Percentiles rank a stretch among this genome's conserved stretches.
Evolutionary conservation across 2,797 vertebrate species (phyloP).

Genomic region (Loris lydekkerianus): DNA sequence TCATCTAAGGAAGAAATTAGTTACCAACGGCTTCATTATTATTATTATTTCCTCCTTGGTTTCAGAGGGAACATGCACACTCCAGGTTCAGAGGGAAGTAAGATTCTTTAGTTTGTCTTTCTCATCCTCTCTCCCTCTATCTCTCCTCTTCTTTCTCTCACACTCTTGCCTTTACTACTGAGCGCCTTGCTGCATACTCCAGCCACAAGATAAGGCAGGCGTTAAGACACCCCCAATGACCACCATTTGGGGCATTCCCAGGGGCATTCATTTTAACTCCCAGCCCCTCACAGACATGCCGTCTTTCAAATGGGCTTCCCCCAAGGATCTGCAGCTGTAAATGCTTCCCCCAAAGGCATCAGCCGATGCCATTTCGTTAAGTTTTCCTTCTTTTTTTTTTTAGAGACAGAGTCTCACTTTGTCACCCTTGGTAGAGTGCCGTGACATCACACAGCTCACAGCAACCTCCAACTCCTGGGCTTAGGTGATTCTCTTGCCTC

Average conservation of each 20-base stretch:
- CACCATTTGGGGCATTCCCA: not conserved
- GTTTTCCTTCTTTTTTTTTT: not conserved
- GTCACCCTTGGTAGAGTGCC: too few relatives aligned
- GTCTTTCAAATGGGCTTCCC: not conserved
- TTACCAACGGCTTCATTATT: not conserved
- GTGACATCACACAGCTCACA: too few relatives aligned
- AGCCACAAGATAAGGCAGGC: not conserved
- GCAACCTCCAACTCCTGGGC: too few relatives aligned
- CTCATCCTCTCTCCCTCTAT: not conserved
- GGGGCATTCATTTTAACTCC: not conserved
- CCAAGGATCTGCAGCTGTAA: not conserved
- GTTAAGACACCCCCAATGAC: accelerated
- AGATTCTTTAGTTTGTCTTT: not conserved
- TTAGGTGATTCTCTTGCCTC: too few relatives aligned
- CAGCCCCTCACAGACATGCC: accelerated
- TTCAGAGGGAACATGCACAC: not conserved
- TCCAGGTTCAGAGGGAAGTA: not conserved
- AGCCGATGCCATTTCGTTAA: not conserved
- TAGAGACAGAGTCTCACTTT: too few relatives aligned
- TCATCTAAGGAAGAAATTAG: not conserved
- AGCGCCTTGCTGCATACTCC: not conserved
- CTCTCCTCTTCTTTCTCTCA: not conserved
- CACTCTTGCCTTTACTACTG: too few relatives aligned
- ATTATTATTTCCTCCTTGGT: not conserved
- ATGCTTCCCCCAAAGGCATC: not conserved